Base-by-base conservation (phyloP, 1,140 invertebrate species). In the Neotoxoptera formosana region DNA sequence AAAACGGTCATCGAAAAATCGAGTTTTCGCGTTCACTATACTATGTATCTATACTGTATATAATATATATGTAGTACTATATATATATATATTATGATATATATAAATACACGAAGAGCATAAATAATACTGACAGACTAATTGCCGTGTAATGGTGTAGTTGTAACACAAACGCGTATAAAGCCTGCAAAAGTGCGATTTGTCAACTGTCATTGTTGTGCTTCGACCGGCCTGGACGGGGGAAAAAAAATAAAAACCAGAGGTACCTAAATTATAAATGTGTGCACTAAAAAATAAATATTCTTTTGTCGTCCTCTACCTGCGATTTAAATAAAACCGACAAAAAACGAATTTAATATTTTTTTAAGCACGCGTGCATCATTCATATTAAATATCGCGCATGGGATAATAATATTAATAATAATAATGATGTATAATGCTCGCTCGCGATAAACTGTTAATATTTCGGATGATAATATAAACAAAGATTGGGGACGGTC, bases 1-100 rank as follows among this genome's bases (percentile, higher is more conserved):
- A 89, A 89, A 89, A 89, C 51, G 34, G 88, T 89, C 88, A 56
- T 89, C 88, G 51, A 89, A 89, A 89, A 89, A 89, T 89, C 88
- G 88, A 89, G 51, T 89, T 89, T 89, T 89, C 11, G 23, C 51
- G 11, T 89, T 89, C 88, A 56, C 51, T 89, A n/a, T n/a, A 41
- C 34, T 56, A 53, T 88, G 17, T 86, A 83, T 20, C 34, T 34
- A 81, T 81, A 36, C 11, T n/a, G 11, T 67, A 67, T 53, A 51
- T 48, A 9, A 48, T 51, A 51, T 51, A 17, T 51, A 51, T 48
- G 11, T 51, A n/a, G n/a, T n/a, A n/a, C n/a, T n/a, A 51, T 51
- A 17, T 51, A 51, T 2, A 51, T 48, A 48, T 51, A 51, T 51
- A 51, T 47, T 67, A n/a, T 76, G n/a, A 81, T 36, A 36, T 81